Evolutionary conservation across 2,797 vertebrate species (phyloP).

Genomic region (Crocidura indochinensis): DNA sequence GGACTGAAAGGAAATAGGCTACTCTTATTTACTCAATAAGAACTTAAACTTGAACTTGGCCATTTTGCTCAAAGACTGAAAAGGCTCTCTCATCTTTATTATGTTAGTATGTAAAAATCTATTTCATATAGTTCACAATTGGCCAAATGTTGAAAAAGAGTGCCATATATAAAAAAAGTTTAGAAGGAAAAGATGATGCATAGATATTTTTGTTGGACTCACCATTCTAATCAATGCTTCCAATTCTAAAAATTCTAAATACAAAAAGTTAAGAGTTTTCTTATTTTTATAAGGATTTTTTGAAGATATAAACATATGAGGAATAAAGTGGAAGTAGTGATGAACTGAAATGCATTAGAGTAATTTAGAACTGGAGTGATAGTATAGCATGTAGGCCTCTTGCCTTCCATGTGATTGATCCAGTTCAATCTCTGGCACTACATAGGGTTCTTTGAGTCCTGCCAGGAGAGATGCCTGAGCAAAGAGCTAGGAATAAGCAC

Average conservation of each 20-base stretch:
- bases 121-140: background rate
- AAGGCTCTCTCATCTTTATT: background rate
- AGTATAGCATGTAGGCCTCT: too few species aligned
- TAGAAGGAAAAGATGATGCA: background rate
- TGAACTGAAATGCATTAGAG: constrained; percentile 15
- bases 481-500: too few species aligned
- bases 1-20: background rate
- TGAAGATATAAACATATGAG: constrained; percentile 34
- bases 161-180: background rate
- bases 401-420: too few species aligned
- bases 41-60: background rate
- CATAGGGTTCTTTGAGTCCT: too few species aligned
- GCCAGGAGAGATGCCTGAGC: too few species aligned
- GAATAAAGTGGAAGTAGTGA: background rate
- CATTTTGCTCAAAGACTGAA: constrained; percentile 17
- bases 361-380: too few species aligned
- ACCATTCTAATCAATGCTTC: background rate
- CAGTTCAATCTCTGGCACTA: too few species aligned
- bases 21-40: background rate
- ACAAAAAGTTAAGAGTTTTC: background rate
- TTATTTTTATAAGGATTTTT: constrained; percentile 48
- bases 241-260: constrained; percentile 24
- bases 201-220: constrained; percentile 2
- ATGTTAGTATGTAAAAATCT: constrained; percentile 1
- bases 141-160: constrained; percentile 6